Evolutionary conservation across 1,140 invertebrate species (phyloP).

Genomic region (Trichoplusia ni): DNA sequence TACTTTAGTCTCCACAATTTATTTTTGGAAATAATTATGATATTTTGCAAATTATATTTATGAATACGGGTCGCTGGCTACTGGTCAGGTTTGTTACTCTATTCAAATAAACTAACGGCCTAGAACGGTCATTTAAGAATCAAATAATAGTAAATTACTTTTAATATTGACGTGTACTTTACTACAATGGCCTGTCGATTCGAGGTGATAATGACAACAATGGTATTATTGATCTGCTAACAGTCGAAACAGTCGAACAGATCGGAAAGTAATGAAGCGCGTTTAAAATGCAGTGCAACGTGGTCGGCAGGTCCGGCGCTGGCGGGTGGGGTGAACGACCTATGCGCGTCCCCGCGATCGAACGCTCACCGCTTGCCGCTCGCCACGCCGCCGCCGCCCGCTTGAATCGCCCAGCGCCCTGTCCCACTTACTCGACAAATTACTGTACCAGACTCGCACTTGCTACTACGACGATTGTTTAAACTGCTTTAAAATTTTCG

Average conservation of each 20-base stretch:
- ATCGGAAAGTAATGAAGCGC: slow-evolving; percentile 32
- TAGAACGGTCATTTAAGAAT: slow-evolving; percentile 12
- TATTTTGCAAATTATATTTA: not conserved
- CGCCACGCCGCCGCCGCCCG: slow-evolving; percentile 28
- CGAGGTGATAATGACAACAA: slow-evolving; percentile 25
- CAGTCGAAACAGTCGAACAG: slow-evolving; percentile 8
- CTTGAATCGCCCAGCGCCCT: slow-evolving; percentile 33
- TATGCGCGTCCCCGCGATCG: slow-evolving; percentile 72
- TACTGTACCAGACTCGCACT: slow-evolving; percentile 39
- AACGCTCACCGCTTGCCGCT: slow-evolving; percentile 47
- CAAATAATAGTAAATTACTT: slow-evolving; percentile 1
- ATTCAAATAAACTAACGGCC: no score
- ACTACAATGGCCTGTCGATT: slow-evolving; percentile 11
- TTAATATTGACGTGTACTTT: not conserved
- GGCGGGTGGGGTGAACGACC: slow-evolving; percentile 67
- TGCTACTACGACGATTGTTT: slow-evolving; percentile 5
- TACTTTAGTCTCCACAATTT: not conserved
- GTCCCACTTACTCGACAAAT: slow-evolving; percentile 59
- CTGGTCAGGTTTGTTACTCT: no score
- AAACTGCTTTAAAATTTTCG: slow-evolving; percentile 2
- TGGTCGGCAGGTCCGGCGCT: slow-evolving; percentile 40
- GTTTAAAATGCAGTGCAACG: slow-evolving; percentile 34
- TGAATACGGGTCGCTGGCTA: no score
- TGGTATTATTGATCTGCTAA: slow-evolving; percentile 23
- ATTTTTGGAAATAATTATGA: slow-evolving; percentile 1